These are phyloP conservation scores for Microcebus murinus DNA, from an alignment of 2,113 vertebrate genomes.

Conservation along the genomic window DNA sequence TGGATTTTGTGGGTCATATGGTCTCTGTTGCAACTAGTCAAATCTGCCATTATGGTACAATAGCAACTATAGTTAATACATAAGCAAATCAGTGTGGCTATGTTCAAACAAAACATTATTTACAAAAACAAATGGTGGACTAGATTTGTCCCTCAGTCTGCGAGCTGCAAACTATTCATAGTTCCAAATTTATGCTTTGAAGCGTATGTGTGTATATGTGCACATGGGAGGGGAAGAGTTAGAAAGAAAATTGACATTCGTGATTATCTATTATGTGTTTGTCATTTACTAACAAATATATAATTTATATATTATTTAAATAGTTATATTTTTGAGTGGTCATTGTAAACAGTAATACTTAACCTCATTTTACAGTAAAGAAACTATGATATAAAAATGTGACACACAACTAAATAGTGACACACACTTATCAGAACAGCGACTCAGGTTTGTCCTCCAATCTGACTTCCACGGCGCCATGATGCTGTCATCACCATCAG, in stretches of 20 bases:
- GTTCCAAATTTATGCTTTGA: neutral
- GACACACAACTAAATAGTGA: neutral
- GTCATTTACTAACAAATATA: neutral
- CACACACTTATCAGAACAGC: neutral
- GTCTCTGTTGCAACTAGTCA: neutral
- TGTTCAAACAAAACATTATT: conserved; percentile 7
- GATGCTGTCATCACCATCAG: neutral
- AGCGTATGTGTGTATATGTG: neutral
- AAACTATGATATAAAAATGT: neutral
- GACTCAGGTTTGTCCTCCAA: neutral
- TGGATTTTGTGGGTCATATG: neutral
- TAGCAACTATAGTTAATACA: neutral
- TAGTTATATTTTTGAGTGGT: neutral
- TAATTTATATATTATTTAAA: neutral
- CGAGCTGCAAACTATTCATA: neutral
- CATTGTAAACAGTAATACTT: neutral
- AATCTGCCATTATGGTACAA: neutral
- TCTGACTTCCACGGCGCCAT: neutral
- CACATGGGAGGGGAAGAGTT: neutral
- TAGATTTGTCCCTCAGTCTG: neutral
- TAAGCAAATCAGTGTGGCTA: neutral
- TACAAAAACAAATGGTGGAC: neutral
- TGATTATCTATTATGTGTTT: neutral
- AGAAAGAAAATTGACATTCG: neutral
- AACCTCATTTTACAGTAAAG: neutral